Evolutionary conservation across 2,888 invertebrate genomes (phyloP).

Genomic region (Schizaphis graminum): DNA sequence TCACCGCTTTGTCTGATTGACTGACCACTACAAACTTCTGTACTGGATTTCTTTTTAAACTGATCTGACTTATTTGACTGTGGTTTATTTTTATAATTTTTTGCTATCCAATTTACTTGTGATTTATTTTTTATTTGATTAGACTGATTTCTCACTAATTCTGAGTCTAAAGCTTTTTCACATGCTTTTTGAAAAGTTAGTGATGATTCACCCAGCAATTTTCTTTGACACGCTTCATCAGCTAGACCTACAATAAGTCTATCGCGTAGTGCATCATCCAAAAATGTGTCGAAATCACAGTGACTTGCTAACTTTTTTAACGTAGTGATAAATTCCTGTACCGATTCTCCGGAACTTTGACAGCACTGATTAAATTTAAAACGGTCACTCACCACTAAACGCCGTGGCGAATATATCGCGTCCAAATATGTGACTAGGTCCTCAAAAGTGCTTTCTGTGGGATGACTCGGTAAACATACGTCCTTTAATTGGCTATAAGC

Average conservation of each 20-base stretch:
- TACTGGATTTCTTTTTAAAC: not conserved
- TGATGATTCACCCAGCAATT: not conserved
- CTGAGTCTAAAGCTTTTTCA: not conserved
- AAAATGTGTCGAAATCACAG: not conserved
- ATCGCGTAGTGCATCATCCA: constrained; percentile 14
- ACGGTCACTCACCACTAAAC: not conserved
- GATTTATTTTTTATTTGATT: not conserved
- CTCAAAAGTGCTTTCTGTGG: too few species aligned
- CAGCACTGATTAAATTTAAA: constrained; percentile 1
- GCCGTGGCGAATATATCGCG: too few species aligned
- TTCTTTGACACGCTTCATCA: not conserved
- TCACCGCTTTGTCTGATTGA: not conserved
- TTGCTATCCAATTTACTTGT: not conserved
- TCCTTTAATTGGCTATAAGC: too few species aligned
- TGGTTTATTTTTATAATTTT: not conserved
- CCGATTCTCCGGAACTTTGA: not conserved
- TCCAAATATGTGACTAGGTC: too few species aligned
- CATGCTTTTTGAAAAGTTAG: constrained; percentile 20
- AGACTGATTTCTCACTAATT: not conserved
- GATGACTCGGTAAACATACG: too few species aligned
- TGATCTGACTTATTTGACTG: not conserved
- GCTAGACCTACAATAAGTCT: constrained; percentile 12
- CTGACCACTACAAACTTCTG: not conserved
- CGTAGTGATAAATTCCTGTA: not conserved
- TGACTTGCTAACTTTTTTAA: not conserved